Conservation (phyloP, 2,888 invertebrate species). For the Apomyelois bistriatella region DNA sequence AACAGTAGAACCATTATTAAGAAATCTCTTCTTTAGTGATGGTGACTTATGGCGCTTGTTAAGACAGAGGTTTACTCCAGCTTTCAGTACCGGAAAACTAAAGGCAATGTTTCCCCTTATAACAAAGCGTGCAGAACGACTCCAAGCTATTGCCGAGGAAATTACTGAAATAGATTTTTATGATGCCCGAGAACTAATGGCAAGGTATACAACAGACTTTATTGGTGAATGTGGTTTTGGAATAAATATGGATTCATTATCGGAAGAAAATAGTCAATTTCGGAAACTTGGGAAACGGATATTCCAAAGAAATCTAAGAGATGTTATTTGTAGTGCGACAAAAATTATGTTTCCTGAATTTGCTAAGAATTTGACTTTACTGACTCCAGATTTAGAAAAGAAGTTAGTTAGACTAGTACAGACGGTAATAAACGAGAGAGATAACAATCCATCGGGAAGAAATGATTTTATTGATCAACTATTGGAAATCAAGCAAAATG, state of each 20-base stretch:
- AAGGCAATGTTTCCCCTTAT: conserved; percentile 69
- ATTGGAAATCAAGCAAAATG: conserved; percentile 56
- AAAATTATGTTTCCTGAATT: conserved; percentile 59
- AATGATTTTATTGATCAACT: conserved; percentile 68
- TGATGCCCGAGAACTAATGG: conserved; percentile 64
- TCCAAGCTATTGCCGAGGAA: conserved; percentile 52
- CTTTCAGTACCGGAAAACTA: conserved; percentile 62
- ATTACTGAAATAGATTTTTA: conserved; percentile 45
- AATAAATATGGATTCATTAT: conserved; percentile 57
- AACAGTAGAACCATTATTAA: conserved; percentile 56
- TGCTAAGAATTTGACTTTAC: conserved; percentile 48
- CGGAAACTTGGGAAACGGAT: conserved; percentile 60
- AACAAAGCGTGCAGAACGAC: conserved; percentile 55
- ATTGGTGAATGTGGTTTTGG: conserved; percentile 69
- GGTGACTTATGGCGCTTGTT: conserved; percentile 66
- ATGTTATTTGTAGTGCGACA: conserved; percentile 39
- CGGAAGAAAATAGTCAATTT: conserved; percentile 59
- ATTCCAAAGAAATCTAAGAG: conserved; percentile 49
- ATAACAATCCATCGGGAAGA: conserved; percentile 53
- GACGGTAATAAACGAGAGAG: conserved; percentile 48
- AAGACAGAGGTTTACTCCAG: conserved; percentile 60
- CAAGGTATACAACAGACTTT: conserved; percentile 66
- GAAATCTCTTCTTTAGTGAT: conserved; percentile 63
- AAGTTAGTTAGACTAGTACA: conserved; percentile 48
- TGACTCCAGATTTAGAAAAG: conserved; percentile 48